Percentiles rank a stretch among this genome's conserved stretches.
Evolutionary conservation across 2,888 invertebrate genomes (phyloP).

Genomic region (Myopa tessellatipennis): DNA sequence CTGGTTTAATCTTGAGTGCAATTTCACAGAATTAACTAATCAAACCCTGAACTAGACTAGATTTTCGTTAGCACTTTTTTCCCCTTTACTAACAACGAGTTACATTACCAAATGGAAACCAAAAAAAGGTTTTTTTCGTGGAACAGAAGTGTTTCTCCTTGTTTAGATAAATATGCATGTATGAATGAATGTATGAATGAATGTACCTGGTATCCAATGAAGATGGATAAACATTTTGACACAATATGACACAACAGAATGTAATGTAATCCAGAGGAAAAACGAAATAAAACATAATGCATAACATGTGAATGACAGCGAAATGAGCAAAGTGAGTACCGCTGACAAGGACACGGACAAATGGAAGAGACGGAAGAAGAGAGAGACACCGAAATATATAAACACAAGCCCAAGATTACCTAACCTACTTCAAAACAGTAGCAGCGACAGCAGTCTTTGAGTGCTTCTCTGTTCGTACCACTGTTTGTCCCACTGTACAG

Average conservation of each 20-base stretch:
- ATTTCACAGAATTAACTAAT: too few relatives aligned
- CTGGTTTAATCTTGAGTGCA: too few relatives aligned
- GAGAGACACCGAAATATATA: neutral
- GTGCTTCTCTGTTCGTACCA: constrained; percentile 2
- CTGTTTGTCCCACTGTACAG: constrained; percentile 10
- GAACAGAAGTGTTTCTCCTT: too few relatives aligned
- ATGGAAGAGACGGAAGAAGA: too few relatives aligned
- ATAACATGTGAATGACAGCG: constrained; percentile 31
- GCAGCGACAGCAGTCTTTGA: constrained; percentile 1
- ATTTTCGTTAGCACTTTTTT: too few relatives aligned
- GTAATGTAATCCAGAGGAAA: constrained; percentile 37
- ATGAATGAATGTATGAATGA: too few relatives aligned
- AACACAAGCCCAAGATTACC: constrained; percentile 12
- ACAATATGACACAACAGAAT: constrained; percentile 24
- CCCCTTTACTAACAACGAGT: too few relatives aligned
- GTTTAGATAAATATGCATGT: too few relatives aligned
- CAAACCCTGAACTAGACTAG: too few relatives aligned
- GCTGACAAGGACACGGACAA: constrained; percentile 15
- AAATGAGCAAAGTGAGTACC: constrained; percentile 26
- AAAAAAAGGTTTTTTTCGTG: too few relatives aligned
- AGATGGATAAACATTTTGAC: constrained; percentile 26
- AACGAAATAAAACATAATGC: constrained; percentile 30
- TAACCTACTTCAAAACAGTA: neutral
- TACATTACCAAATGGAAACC: too few relatives aligned
- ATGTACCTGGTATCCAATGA: neutral